Evolutionary conservation across 2,797 vertebrate genomes (phyloP), one percentile per base, ranked within the genome.

Genomic region (Cetoscarus ocellatus): DNA sequence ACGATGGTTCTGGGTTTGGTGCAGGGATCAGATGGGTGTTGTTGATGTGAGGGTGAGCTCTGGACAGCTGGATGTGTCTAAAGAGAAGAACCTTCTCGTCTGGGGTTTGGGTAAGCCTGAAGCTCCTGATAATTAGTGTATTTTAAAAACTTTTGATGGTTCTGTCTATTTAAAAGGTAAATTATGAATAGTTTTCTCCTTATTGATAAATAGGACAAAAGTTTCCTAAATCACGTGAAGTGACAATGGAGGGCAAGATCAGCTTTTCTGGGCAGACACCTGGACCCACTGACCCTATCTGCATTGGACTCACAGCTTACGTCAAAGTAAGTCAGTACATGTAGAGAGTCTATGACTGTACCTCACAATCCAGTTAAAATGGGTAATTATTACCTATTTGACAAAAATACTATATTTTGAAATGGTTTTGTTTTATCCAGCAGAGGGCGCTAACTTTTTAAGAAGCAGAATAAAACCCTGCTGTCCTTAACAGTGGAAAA

Each of bases 221-320:
- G 88, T 99, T 99, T 82, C 96, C 97, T 40, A 98, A 95, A 79
- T 96, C 94, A 60, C 93, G 95, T 75, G 96, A 98, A 88, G 94
- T 97, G 77, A 94, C 92, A n/a, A 92, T 99, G 83, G 93, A 96
- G 40, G 97, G 96, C 72, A 93, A 87, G n/a, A 67, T 98, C 73
- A 86, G 81, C 72, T 99, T 98, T 70, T 93, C 87, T 51, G 94
- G 93, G 13, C 77, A 83, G 11, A 60, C 68, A 45, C 88, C 93
- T 56, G 95, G 95, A 86, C 95, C 94, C 0, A 91, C 91, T 69
- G 96, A 98, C 83, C 93, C 95, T 1, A 83, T 98, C 69, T 98
- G 97, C 83, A 94, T 92, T 63, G 96, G 93, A 27, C 93, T 92
- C 45, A 97, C 96, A 66, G 93, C 96, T n/a, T 98, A 98, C 79